Evolutionary conservation across 2,888 invertebrate genomes (phyloP).

Genomic region (Hirudinaria manillensis): DNA sequence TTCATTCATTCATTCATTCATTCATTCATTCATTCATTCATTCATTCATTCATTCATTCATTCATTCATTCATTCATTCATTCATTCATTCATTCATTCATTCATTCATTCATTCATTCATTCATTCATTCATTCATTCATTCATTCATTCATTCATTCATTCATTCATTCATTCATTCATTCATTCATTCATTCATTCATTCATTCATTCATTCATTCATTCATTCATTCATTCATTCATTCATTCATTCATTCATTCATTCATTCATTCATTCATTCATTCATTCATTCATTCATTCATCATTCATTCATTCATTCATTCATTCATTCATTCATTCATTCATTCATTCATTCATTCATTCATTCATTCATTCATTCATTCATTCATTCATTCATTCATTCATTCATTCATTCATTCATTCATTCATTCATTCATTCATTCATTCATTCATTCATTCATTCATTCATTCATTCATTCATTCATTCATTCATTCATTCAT

Average conservation of each 20-base stretch:
- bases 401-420: too few relatives aligned
- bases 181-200: constrained; percentile 17
- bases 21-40: constrained; percentile 60
- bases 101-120: constrained; percentile 25
- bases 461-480: too few relatives aligned
- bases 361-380: not conserved
- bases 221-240: constrained; percentile 19
- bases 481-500: too few relatives aligned
- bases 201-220: constrained; percentile 14
- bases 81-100: constrained; percentile 58
- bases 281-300: not conserved
- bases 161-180: constrained; percentile 19
- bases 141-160: constrained; percentile 22
- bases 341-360: not conserved
- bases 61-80: constrained; percentile 59
- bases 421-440: too few relatives aligned
- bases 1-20: constrained; percentile 22
- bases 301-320: constrained; percentile 5
- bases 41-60: constrained; percentile 50
- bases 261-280: constrained; percentile 9
- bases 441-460: too few relatives aligned
- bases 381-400: not conserved
- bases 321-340: not conserved
- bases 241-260: constrained; percentile 10
- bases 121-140: constrained; percentile 16